Percentiles rank a stretch among this genome's conserved stretches.
Evolutionary conservation across 2,888 invertebrate genomes (phyloP).

Genomic region (Arge pagana): DNA sequence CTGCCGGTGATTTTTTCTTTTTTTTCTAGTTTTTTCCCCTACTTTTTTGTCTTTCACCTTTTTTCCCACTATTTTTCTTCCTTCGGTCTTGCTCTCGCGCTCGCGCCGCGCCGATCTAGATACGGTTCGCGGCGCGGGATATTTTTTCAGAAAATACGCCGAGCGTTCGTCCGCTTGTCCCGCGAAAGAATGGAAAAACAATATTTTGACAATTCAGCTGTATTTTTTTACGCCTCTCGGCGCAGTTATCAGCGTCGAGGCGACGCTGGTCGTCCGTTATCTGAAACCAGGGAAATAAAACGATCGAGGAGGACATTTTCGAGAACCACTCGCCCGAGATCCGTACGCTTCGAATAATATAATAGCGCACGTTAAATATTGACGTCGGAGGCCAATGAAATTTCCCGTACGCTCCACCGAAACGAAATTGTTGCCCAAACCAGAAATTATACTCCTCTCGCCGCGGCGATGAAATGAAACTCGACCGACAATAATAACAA

Average conservation of each 20-base stretch:
- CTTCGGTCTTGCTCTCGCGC: too few relatives aligned
- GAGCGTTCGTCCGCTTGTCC: constrained; percentile 25
- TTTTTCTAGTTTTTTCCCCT: too few relatives aligned
- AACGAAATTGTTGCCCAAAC: too few relatives aligned
- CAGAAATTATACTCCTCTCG: too few relatives aligned
- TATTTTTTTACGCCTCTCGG: constrained; percentile 29
- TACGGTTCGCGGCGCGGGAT: constrained; percentile 41
- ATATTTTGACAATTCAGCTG: constrained; percentile 53
- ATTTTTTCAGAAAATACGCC: constrained; percentile 56
- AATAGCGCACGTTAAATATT: constrained; percentile 12
- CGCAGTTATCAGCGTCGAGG: constrained; percentile 26
- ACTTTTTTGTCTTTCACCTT: too few relatives aligned
- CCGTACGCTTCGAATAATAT: constrained; percentile 1
- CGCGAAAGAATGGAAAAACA: constrained; percentile 56
- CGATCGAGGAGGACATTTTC: constrained; percentile 12
- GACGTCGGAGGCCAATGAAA: neutral
- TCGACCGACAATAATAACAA: too few relatives aligned
- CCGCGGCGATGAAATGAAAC: too few relatives aligned
- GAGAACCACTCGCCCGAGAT: constrained; percentile 8
- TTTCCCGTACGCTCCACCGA: too few relatives aligned
- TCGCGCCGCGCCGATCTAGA: too few relatives aligned
- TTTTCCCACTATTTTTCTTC: too few relatives aligned
- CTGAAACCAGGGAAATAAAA: constrained; percentile 5
- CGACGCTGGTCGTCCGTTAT: constrained; percentile 2
- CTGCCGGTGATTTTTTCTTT: too few relatives aligned